A percentile compares a stretch with the other conserved stretches of the same genome.
Evolutionary conservation across 2,888 invertebrate species (phyloP).

Genomic region (Sinotaia quadrata): DNA sequence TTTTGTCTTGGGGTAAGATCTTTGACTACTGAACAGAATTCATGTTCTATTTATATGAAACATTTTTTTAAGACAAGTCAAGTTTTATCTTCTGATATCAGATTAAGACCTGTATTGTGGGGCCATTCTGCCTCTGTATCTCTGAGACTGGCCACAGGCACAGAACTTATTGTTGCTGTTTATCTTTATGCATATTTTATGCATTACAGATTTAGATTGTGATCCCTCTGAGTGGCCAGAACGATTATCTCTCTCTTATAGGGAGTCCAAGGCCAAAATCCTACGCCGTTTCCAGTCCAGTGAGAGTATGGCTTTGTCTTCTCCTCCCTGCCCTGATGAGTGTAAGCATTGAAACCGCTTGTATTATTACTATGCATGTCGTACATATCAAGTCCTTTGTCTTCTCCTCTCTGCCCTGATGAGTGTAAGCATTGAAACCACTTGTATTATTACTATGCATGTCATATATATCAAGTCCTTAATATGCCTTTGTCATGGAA

Average conservation of each 20-base stretch:
- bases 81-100: no score
- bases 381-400: no score
- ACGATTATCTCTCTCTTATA: constrained; percentile 45
- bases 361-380: no score
- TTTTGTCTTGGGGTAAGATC: no score
- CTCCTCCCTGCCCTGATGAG: constrained; percentile 50
- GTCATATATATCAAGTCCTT: no score
- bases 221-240: constrained; percentile 54
- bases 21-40: no score
- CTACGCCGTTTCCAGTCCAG: constrained; percentile 52
- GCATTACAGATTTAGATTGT: constrained; percentile 39
- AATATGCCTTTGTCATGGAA: constrained; percentile 55
- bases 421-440: constrained; percentile 41
- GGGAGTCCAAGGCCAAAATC: constrained; percentile 51
- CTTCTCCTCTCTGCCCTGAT: constrained; percentile 51
- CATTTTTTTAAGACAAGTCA: no score
- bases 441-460: no score
- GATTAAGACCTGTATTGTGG: no score
- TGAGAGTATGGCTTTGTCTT: constrained; percentile 55
- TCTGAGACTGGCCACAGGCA: background rate
- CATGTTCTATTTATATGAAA: no score
- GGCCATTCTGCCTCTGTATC: background rate
- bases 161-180: no score
- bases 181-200: no score
- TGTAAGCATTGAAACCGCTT: constrained; percentile 37